Evolutionary conservation across 2,888 invertebrate species (phyloP), one percentile per base, ranked within the genome.

Genomic region (Chouioia cunea): DNA sequence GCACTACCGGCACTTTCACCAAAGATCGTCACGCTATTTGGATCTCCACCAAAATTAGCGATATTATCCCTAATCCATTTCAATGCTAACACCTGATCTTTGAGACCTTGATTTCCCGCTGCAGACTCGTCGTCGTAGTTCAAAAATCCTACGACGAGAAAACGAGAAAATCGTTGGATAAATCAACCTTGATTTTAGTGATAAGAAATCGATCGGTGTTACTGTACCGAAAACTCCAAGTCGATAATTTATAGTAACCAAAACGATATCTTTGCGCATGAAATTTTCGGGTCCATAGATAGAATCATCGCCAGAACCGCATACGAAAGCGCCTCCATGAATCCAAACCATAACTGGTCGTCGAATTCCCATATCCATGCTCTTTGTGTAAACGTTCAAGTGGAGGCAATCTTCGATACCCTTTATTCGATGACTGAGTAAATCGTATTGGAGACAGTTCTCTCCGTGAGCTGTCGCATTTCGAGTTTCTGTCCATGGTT

Each of bases 211-310:
- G 1, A 36, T 36, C 10, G n/a, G n/a, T n/a, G n/a, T 36, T 4
- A 18, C 27, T 16, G 4, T 71, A 82, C 81, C 80, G 76, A 64
- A 63, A 20, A 75, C 68, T 2, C 77, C 75, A 2, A 72, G 27
- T 18, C 84, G 77, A 69, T 83, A 84, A 77, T 84, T 84, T 10
- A 83, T 43, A 3, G 81, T 80, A 4, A 84, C 83, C 2, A 84
- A 65, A 2, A 84, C 74, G 14, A 83, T 62, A 22, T 82, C 77
- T 43, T 78, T 79, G 18, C 75, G 74, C 14, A 84, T 15, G 15
- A 84, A 74, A 57, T 79, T 81, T 73, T 83, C 82, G 0, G 83
- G 82, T 3, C 79, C 79, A 44, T 76, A 80, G 4, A 79, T 0
- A 1, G 53, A 22, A 36, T 77, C 76, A 69, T 80, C 73, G 2